Percentiles rank a stretch among this genome's conserved stretches.
Conservation (phyloP, 2,797 vertebrate genomes). For the Amblyopsis hoosieri region DNA sequence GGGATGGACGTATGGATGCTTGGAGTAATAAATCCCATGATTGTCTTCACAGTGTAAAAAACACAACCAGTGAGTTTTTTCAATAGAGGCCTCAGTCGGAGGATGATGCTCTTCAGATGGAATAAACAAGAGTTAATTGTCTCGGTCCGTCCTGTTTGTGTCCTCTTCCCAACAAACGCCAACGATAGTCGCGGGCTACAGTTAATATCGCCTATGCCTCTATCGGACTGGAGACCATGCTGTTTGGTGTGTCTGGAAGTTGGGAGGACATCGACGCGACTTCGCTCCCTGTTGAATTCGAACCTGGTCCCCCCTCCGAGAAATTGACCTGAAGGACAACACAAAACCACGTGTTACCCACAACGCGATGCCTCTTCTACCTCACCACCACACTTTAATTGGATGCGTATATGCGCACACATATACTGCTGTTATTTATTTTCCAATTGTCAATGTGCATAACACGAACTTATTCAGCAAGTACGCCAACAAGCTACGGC, state of each 20-base stretch:
- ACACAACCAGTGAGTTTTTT: constrained; percentile 85
- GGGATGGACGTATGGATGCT: constrained; percentile 39
- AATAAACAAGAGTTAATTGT: constrained; percentile 15
- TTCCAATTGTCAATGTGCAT: no score
- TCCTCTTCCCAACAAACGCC: background rate
- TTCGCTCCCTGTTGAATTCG: constrained; percentile 98
- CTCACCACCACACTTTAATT: background rate
- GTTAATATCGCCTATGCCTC: constrained; percentile 86
- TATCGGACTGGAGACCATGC: constrained; percentile 99
- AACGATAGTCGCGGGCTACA: background rate
- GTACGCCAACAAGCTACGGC: no score
- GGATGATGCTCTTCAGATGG: constrained; percentile 49
- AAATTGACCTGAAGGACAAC: constrained; percentile 86
- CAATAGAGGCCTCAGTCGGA: constrained; percentile 82
- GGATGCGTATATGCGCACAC: no score
- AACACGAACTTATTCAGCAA: no score
- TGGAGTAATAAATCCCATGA: constrained; percentile 87
- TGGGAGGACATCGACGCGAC: constrained; percentile 98
- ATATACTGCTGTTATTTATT: no score
- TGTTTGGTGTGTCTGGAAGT: constrained; percentile 98
- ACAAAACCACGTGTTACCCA: background rate
- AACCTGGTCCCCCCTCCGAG: constrained; percentile 96
- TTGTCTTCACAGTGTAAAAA: constrained; percentile 99
- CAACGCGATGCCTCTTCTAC: no score
- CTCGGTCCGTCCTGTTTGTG: background rate